Conservation (phyloP, 2,797 vertebrate genomes). For the Clamator glandarius region DNA sequence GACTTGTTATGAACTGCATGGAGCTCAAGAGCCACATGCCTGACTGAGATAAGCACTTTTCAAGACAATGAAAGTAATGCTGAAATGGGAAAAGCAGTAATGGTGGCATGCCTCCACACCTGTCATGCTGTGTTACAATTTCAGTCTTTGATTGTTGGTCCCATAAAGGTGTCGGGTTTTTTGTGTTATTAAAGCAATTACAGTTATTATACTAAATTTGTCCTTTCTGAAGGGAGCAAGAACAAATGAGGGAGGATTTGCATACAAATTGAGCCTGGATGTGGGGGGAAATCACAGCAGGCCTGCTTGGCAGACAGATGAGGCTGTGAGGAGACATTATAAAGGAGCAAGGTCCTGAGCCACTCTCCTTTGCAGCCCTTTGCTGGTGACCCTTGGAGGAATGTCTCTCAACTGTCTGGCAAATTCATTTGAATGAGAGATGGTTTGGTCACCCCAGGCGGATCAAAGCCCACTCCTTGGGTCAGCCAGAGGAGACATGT, state of each 20-base stretch:
- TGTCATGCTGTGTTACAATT: conserved; percentile 58
- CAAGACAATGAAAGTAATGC: background rate
- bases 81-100: conserved; percentile 29
- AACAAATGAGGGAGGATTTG: conserved; percentile 66
- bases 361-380: conserved; percentile 3
- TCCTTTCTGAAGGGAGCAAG: conserved; percentile 67
- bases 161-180: conserved; percentile 57
- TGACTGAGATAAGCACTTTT: background rate
- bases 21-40: background rate
- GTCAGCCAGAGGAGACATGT: background rate
- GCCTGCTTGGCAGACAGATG: background rate
- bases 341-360: background rate
- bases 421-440: conserved; percentile 38
- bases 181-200: conserved; percentile 68
- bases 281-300: conserved; percentile 43
- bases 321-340: background rate
- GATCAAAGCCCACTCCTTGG: conserved; percentile 11
- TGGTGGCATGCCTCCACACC: conserved; percentile 55
- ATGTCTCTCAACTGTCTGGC: conserved; percentile 47
- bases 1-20: rapidly evolving
- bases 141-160: conserved; percentile 67
- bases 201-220: conserved; percentile 69
- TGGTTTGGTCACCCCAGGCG: background rate
- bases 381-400: conserved; percentile 46
- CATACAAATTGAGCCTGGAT: conserved; percentile 62